phyloP scores from a whole-genome alignment of 2,113 vertebrate species.

The Tautogolabrus adspersus region DNA sequence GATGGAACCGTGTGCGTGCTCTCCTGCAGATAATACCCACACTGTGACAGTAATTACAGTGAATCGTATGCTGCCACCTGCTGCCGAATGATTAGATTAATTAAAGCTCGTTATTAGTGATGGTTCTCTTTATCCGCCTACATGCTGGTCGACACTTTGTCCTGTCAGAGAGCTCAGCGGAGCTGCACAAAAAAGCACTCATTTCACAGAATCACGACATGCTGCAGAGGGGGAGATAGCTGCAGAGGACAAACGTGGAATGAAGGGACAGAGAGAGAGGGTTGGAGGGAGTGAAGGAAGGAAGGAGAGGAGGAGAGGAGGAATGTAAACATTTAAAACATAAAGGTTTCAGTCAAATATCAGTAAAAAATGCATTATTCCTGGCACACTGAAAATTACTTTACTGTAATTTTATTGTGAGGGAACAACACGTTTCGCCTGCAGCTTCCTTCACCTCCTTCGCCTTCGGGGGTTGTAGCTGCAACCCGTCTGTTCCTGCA shows the following conservation, averaged over 20 bases:
- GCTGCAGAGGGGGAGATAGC: not conserved
- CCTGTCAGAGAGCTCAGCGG: not conserved
- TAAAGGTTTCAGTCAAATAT: no score
- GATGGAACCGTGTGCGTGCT: not conserved
- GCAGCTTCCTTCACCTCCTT: no score
- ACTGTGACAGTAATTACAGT: not conserved
- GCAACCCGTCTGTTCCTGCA: no score
- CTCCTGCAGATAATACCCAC: not conserved
- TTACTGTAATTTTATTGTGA: no score
- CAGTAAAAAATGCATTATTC: no score
- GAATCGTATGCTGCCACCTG: not conserved
- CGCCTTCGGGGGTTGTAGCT: no score
- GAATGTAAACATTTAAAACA: not conserved
- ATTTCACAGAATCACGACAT: not conserved
- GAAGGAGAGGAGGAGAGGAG: not conserved
- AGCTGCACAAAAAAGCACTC: constrained; percentile 1
- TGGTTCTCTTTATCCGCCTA: not conserved
- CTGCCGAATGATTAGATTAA: not conserved
- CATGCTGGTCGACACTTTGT: not conserved
- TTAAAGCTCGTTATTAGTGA: not conserved
- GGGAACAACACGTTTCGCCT: no score
- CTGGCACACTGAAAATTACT: no score
- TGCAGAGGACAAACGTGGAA: not conserved
- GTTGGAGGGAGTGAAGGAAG: no score
- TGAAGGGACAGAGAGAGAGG: no score